phyloP scores from a whole-genome alignment of 2,113 vertebrate species.

The Spilogale gracilis region DNA sequence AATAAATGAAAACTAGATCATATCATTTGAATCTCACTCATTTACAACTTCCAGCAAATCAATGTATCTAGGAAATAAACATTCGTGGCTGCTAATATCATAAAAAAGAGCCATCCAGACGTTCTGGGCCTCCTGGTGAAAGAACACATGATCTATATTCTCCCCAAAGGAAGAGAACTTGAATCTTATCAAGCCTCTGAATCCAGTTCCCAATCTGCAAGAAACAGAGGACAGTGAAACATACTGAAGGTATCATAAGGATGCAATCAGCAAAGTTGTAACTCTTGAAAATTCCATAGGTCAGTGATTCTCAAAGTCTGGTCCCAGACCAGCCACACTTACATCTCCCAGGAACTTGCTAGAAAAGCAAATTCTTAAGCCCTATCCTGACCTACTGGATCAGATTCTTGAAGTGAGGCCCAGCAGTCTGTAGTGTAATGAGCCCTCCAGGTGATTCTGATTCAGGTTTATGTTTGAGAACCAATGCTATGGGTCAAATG shows the following conservation, averaged over 20 bases:
- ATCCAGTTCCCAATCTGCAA: neutral
- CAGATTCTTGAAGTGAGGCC: neutral
- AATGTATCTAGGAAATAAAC: neutral
- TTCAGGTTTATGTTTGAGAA: neutral
- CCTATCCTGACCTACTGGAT: neutral
- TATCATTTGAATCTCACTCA: neutral
- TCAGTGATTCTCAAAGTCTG: neutral
- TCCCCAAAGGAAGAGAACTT: neutral
- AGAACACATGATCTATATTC: neutral
- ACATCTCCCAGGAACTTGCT: neutral
- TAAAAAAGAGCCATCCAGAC: neutral
- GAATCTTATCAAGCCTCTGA: neutral
- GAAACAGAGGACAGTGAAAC: neutral
- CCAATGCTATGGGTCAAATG: neutral
- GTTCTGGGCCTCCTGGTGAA: neutral
- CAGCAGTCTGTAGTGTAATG: neutral
- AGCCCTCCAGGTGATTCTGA: neutral
- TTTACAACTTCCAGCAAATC: neutral
- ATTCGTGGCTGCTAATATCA: neutral
- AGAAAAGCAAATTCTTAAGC: neutral
- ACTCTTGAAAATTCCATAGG: neutral
- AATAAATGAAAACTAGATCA: neutral
- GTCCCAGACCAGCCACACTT: neutral
- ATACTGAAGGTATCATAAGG: neutral
- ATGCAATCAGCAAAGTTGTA: neutral